A percentile compares a stretch with the other conserved stretches of the same genome.
These are phyloP conservation scores for Siderastrea radians DNA, from an alignment of 92 coral and sea anemone species.

Conservation along the genomic window DNA sequence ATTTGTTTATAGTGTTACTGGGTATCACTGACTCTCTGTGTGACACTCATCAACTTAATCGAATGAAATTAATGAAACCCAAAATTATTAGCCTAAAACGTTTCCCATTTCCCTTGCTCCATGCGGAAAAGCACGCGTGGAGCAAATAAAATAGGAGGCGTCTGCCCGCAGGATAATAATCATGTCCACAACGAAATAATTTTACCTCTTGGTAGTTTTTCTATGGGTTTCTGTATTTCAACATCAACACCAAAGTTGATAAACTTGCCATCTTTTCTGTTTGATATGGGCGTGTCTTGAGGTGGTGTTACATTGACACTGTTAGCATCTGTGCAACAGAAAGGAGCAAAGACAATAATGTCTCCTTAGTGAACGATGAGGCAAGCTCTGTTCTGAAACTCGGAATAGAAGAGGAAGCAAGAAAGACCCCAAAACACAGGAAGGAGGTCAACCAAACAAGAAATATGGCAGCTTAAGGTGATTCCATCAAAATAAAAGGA, in stretches of 20 bases:
- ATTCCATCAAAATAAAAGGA: too few relatives aligned
- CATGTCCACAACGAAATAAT: neutral
- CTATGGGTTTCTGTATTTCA: slow-evolving; percentile 88
- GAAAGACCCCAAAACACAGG: too few relatives aligned
- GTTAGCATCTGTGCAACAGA: slow-evolving; percentile 68
- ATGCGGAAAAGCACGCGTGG: neutral
- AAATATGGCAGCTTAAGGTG: too few relatives aligned
- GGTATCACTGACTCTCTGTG: too few relatives aligned
- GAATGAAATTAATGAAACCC: too few relatives aligned
- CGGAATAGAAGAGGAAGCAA: too few relatives aligned
- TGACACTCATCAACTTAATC: too few relatives aligned
- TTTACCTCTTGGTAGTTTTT: slow-evolving; percentile 93
- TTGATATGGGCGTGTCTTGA: slow-evolving; percentile 93
- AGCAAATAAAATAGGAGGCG: neutral
- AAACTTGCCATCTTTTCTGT: slow-evolving; percentile 80
- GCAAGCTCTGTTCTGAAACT: too few relatives aligned
- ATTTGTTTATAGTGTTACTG: too few relatives aligned
- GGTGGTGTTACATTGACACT: slow-evolving; percentile 84
- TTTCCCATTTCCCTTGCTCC: too few relatives aligned
- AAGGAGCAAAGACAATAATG: neutral
- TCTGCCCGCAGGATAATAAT: neutral
- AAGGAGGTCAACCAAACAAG: too few relatives aligned
- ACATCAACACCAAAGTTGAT: slow-evolving; percentile 82
- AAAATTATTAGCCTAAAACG: too few relatives aligned
- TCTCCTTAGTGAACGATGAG: neutral